phyloP scores from a whole-genome alignment of 1,140 invertebrate species.

The Lysiphlebus fabarum region DNA sequence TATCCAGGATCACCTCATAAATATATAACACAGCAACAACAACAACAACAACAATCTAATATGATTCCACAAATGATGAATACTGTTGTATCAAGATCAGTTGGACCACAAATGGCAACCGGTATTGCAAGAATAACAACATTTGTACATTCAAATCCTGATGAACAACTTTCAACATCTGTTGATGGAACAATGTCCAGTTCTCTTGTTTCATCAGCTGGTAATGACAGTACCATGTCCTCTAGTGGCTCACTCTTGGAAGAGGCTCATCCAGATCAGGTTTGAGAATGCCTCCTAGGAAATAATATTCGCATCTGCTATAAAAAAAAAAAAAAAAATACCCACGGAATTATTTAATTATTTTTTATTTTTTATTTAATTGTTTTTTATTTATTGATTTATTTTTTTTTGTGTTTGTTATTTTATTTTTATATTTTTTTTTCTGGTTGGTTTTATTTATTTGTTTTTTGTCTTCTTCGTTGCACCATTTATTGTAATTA shows the following conservation, averaged over 20 bases:
- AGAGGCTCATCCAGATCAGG: conserved; percentile 50
- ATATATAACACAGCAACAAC: no score
- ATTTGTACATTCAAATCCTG: conserved; percentile 33
- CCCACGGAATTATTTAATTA: no score
- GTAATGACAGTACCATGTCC: conserved; percentile 46
- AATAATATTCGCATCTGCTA: no score
- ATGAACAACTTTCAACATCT: conserved; percentile 42
- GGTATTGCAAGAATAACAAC: conserved; percentile 37
- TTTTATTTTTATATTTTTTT: conserved; percentile 6
- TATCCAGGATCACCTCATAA: no score
- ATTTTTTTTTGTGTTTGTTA: conserved; percentile 8
- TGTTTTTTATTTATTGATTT: no score
- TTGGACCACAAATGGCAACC: conserved; percentile 33
- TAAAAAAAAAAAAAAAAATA: no score
- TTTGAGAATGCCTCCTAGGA: conserved; percentile 31
- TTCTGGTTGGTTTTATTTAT: no score
- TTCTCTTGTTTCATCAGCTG: conserved; percentile 47
- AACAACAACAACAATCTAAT: conserved; percentile 16
- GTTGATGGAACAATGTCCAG: conserved; percentile 41
- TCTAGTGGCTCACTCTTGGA: conserved; percentile 48
- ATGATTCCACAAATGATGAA: conserved; percentile 11
- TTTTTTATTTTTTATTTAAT: not conserved
- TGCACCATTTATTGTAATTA: no score
- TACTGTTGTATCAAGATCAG: not conserved
- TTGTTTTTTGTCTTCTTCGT: no score